Evolutionary conservation across 2,888 invertebrate genomes (phyloP), one percentile per base, ranked within the genome.

Genomic region (Geotrupes spiniger): DNA sequence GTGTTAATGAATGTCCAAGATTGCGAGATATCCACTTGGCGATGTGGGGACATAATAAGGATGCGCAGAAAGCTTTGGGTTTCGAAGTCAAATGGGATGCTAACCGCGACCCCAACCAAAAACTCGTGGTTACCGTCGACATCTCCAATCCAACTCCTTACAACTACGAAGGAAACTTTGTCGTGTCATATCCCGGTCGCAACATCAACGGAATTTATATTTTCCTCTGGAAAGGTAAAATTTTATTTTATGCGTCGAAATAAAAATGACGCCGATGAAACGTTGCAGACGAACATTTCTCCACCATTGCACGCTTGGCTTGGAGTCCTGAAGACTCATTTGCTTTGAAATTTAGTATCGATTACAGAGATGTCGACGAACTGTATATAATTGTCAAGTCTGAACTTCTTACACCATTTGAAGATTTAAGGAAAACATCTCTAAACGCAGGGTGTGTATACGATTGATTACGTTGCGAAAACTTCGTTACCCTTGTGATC

Each of bases 51-150:
- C 76, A 82, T 53, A 77, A 82, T 29, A 77, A 80, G 4, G 74
- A 77, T 0, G 70, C 73, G 8, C 79, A 80, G 42, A 87, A 87
- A 64, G 82, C 85, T 16, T 73, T 85, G 0, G 84, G 83, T 2
- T 73, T 87, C 1, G 85, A 88, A 46, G 68, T 92, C 11, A 88
- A 89, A 68, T 92, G 91, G 91, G 90, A 92, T 64, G 89, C 89
- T 1, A 91, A 90, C 70, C 77, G 91, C 4, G 88, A 91, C 73
- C 90, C 90, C 0, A 81, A 83, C 37, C 83, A 88, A 66, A 85
- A 85, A 67, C 75, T 87, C 51, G 77, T 79, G 56, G 71, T 81
- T 0, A 79, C 81, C 44, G 72, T 83, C 0, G 82, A 84, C 51
- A 77, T 85, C 40, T 79, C 81, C 53, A 82, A 77, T 61, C 77